Evolutionary conservation across 2,797 vertebrate species (phyloP), one percentile per base, ranked within the genome.

Genomic region (Odontamblyopus lacepedii): DNA sequence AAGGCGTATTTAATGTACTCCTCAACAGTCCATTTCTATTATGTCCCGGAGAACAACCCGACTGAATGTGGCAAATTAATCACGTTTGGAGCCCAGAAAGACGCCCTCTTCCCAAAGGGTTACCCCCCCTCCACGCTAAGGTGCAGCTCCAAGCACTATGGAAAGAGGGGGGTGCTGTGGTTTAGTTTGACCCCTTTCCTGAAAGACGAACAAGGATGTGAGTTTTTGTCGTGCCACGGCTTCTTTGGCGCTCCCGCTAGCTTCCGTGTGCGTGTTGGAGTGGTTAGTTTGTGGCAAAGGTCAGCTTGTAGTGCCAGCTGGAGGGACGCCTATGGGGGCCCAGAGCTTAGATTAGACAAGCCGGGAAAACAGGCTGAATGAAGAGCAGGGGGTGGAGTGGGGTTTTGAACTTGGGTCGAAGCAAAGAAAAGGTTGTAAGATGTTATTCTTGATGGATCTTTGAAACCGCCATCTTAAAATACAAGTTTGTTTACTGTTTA

Each of bases 51-150:
- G 92, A 89, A 93, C 92, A 94, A 92, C 88, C 85, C 87, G 16
- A 70, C 82, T 94, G 94, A 96, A 96, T 95, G 91, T 91, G 84
- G 89, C 94, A 96, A 95, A 97, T 97, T 95, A 96, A 97, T 97
- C 96, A 97, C 94, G 95, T 94, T 94, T 94, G 90, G 90, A 35
- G 38, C 30, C 74, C 75, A 64, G 91, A 96, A 94, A 94, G 92
- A 94, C 92, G 92, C 88, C 85, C 89, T 90, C 91, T 94, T 44
- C 94, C 88, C 84, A 88, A 83, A 88, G 89, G 84, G 89, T 62
- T 35, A 32, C 93, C 88, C 89, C 86, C 84, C 30, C 86, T 84
- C 30, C 85, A 91, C 81, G 85, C 94, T 91, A 94, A 95, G 94
- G 92, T 91, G 89, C 80, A 92, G 88, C 83, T 88, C 93, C 90